Conservation (phyloP, 1,140 invertebrate species). For the Nylanderia fulva region DNA sequence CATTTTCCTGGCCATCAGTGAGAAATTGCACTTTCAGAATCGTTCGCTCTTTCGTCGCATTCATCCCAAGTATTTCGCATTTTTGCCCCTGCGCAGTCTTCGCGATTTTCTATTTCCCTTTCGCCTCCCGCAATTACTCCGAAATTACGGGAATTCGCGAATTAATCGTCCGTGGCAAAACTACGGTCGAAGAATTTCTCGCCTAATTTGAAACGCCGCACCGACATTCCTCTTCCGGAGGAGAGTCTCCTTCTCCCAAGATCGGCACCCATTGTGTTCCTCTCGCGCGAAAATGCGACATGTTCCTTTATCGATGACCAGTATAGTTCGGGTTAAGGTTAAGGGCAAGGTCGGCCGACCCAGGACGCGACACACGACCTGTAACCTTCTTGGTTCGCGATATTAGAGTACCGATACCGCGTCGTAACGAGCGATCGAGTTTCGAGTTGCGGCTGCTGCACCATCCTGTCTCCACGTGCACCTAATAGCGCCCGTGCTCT, state of each 20-base stretch:
- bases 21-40: constrained; percentile 45
- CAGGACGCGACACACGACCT: not conserved
- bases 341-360: constrained; percentile 26
- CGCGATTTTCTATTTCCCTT: constrained; percentile 14
- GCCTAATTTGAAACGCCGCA: constrained; percentile 26
- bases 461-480: constrained; percentile 32
- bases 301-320: constrained; percentile 18
- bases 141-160: constrained; percentile 16
- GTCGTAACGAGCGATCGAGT: constrained; percentile 29
- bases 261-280: not conserved
- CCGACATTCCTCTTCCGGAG: not conserved
- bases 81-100: not conserved
- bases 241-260: not conserved
- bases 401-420: constrained; percentile 30
- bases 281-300: constrained; percentile 20
- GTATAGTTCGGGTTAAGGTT: not conserved
- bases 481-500: constrained; percentile 40
- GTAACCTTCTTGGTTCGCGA: constrained; percentile 23
- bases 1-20: constrained; percentile 8
- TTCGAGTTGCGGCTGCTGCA: constrained; percentile 34
- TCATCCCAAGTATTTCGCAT: not conserved
- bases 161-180: constrained; percentile 51
- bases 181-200: constrained; percentile 42
- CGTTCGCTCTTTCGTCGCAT: not conserved
- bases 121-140: constrained; percentile 13